Base-by-base conservation (phyloP, 1,140 invertebrate species). In the Macrosteles quadrilineatus region DNA sequence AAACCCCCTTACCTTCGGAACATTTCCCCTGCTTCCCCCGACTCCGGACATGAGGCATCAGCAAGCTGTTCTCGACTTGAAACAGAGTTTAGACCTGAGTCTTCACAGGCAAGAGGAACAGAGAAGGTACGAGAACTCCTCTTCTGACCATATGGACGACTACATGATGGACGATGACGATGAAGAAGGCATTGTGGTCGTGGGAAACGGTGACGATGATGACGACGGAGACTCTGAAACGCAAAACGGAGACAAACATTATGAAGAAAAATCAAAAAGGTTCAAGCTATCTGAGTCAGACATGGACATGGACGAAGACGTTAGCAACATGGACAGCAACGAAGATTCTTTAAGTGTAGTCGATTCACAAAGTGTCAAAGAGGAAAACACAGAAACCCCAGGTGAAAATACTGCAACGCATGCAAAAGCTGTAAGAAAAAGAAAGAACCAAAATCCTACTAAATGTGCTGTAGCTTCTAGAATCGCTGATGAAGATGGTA, bases 381-480 rank as follows among this genome's bases (percentile, higher is more conserved):
- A 83, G 78, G 83, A 84, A 72, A 75, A 71, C 77, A n/a, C n/a
- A n/a, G n/a, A n/a, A n/a, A n/a, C n/a, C n/a, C 83, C 74, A 72
- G 74, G 69, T 71, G 75, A 74, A 77, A 82, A 82, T 78, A 45
- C 69, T 32, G 71, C 75, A 1, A 67, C 73, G 0, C 45, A 65
- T 0, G 32, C 72, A 9, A 81, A 79, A 68, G 77, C 76, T 21
- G 77, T 78, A 11, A 73, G 95, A 57, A 96, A 97, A 81, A 83
- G 96, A 59, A 98, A 98, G 81, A 96, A 90, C 75, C 90, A 94
- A 75, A 96, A 97, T 79, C 96, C 95, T 0, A 95, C 92, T 0
- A 85, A 94, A 68, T 93, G 90, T 77, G 88, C 92, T 1, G 83
- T 90, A 50, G 85, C 84, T 70, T 75, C 50, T 59, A 59, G 31